Base-by-base conservation (phyloP, 53 echinoderm and acorn worm genomes). In the Astropecten irregularis region DNA sequence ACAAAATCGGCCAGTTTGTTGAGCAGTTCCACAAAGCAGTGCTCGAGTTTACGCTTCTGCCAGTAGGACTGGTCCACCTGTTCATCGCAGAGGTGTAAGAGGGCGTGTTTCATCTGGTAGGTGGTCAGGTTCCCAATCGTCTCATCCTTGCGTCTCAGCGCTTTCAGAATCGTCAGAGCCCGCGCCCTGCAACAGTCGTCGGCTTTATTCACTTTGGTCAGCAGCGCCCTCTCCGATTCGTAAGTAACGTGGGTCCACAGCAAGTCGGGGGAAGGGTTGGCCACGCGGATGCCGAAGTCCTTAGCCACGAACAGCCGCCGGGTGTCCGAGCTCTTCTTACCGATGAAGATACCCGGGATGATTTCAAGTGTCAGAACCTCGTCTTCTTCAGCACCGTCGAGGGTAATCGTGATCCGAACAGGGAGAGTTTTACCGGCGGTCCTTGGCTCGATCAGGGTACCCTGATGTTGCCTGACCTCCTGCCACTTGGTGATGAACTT, bases 51-150 rank as follows among this genome's bases (percentile, higher is more conserved):
- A 13, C 50, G 85, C n/a, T 36, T 73, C 60, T 73, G 85, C 85
- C 85, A 85, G 2, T 73, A 47, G 23, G 70, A 58, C 48, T 73
- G 61, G 29, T 85, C 85, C 0, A 85, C 51, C 32, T 85, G 72
- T 35, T 62, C 60, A 33, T 85, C 85, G 34, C 72, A 71, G 20
- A 85, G 47, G 36, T 85, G 85, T 30, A 85, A 48, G 39, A 85
- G 73, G 40, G 61, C 59, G 47, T 72, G 72, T 74, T 85, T 85
- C 85, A 85, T 85, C 34, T 85, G 85, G 35, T 85, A 85, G n/a
- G 85, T 73, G 1, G 85, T 73, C 22, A 85, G 62, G 20, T 85
- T 47, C 14, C 56, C 70, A 14, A 85, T 35, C 32, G 48, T 49
- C 36, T 40, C 73, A 49, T 85, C 85, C 25, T 73, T 33, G 62